Evolutionary conservation across 2,888 invertebrate genomes (phyloP), one percentile per base, ranked within the genome.

Genomic region (Mythimna albipuncta): DNA sequence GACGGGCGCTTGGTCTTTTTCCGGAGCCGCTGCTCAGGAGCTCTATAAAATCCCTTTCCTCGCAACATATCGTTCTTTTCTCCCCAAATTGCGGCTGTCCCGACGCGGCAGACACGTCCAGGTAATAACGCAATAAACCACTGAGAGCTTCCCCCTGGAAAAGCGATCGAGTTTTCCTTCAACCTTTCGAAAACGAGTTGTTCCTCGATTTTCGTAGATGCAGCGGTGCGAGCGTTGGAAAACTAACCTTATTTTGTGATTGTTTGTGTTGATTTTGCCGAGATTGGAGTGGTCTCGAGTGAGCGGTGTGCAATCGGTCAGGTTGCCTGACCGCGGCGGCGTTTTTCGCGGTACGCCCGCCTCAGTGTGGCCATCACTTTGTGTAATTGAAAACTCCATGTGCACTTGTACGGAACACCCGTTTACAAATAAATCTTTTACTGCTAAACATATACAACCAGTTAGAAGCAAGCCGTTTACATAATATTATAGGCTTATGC

Each of bases 41-140:
- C 93, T 93, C 91, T 93, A 92, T 93, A 94, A 95, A 95, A 95
- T 94, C 94, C 93, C 92, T 94, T 93, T 94, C 91, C 92, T 92
- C 90, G 91, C 92, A 94, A 96, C 95, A 94, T 95, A 95, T 95
- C 95, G 94, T 93, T 92, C 94, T 94, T 94, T 94, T 94, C 94
- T 92, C 88, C 93, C 93, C 91, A 93, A 95, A 95, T 96, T 95
- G 95, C 94, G 94, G 94, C 92, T 93, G 95, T 94, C 94, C 94
- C 94, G 92, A 84, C 91, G 93, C 93, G 93, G 93, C 92, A 92
- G 94, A 95, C 95, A 94, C 95, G 95, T 96, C 94, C 95, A 96
- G 96, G 96, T 96, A 96, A 96, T 96, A 96, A 96, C 95, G 94
- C 95, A 95, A 96, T 96, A 96, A 96, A 96, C 95, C 95, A 95